A percentile compares a stretch with the other conserved stretches of the same genome.
These are phyloP conservation scores for Sarcoramphus papa DNA, from an alignment of 2,797 vertebrate genomes.

Conservation along the genomic window DNA sequence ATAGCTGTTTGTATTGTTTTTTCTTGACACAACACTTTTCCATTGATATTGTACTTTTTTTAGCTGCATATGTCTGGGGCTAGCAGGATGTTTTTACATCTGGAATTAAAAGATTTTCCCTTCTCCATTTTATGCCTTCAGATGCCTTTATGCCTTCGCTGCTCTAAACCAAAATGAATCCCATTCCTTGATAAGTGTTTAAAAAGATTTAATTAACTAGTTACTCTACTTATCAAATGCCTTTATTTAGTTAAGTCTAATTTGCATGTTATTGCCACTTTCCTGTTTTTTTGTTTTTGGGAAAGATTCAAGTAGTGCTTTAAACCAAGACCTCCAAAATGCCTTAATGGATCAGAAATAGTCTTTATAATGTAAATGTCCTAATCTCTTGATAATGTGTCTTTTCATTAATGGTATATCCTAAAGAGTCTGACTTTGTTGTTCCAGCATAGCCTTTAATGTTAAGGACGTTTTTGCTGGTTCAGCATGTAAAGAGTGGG, in stretches of 20 bases:
- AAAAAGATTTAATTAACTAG: not conserved
- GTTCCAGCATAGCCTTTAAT: not conserved
- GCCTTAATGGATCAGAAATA: not conserved
- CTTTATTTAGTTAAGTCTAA: not conserved
- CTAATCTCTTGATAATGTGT: not conserved
- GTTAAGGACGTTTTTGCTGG: not conserved
- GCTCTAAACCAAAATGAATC: not conserved
- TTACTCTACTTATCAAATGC: not conserved
- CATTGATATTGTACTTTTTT: not conserved
- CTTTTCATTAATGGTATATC: not conserved
- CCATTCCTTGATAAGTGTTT: not conserved
- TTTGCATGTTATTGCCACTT: not conserved
- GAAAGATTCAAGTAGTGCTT: not conserved
- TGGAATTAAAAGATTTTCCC: not conserved
- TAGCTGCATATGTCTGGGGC: not conserved
- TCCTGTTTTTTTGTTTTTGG: not conserved
- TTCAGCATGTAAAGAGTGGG: not conserved
- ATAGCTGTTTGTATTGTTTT: not conserved
- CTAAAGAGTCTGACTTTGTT: not conserved
- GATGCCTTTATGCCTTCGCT: not conserved
- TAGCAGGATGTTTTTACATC: not conserved
- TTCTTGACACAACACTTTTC: not conserved
- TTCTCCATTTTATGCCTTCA: not conserved
- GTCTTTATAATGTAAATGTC: not conserved
- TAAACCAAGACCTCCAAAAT: not conserved